Percentiles rank a stretch among this genome's conserved stretches.
Conservation (phyloP, 2,797 vertebrate species). For the Allobates femoralis region DNA sequence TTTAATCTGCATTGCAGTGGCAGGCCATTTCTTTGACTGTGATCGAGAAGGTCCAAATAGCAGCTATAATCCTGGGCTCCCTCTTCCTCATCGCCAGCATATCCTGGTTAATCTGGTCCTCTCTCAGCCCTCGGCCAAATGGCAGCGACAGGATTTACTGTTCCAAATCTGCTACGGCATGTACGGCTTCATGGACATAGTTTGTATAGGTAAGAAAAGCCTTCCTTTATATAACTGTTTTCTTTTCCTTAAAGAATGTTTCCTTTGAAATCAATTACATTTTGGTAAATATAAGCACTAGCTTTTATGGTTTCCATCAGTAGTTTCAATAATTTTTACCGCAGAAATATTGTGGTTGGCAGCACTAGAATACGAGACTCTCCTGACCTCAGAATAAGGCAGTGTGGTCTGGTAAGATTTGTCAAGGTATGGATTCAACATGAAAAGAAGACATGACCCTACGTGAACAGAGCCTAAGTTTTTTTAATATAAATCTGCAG, state of each 20-base stretch:
- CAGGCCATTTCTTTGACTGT: conserved; percentile 94
- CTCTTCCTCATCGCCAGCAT: conserved; percentile 95
- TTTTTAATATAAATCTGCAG: too few species aligned
- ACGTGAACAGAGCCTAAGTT: too few species aligned
- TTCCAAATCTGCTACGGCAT: conserved; percentile 97
- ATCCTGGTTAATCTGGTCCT: conserved; percentile 96
- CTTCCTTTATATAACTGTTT: not conserved
- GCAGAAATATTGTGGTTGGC: not conserved
- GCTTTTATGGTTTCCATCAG: not conserved
- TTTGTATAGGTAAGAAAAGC: conserved; percentile 87
- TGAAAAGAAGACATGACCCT: too few species aligned
- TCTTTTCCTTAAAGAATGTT: not conserved
- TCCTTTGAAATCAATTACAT: not conserved
- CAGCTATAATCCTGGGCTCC: conserved; percentile 91
- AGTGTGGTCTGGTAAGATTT: not conserved
- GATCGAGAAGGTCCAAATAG: conserved; percentile 95
- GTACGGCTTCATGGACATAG: conserved; percentile 96
- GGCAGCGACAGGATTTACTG: conserved; percentile 94
- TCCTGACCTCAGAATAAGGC: not conserved
- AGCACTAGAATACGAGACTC: not conserved
- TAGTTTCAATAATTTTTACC: not conserved
- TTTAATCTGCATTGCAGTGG: conserved; percentile 78
- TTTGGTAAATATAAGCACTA: not conserved
- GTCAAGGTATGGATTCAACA: not conserved
- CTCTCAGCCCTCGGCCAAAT: conserved; percentile 92